A percentile compares a stretch with the other conserved stretches of the same genome.
These are phyloP conservation scores for Heliconius hermathena DNA, from an alignment of 1,140 invertebrate species.

Conservation along the genomic window DNA sequence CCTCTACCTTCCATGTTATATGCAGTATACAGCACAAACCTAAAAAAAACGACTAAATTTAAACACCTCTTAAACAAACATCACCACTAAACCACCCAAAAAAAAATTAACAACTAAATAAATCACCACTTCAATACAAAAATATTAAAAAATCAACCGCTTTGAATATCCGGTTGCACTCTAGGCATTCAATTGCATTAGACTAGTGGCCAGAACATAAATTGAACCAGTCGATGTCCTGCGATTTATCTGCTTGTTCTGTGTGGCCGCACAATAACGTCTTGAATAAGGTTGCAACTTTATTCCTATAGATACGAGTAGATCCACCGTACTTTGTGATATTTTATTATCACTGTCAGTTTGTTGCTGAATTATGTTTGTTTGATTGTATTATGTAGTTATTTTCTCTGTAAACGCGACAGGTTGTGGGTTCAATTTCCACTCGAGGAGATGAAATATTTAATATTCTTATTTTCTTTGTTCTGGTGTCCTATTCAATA, in stretches of 20 bases:
- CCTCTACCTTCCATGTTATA: too few species aligned
- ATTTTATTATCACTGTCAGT: slow-evolving; percentile 7
- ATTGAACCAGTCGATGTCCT: slow-evolving; percentile 45
- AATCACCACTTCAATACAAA: too few species aligned
- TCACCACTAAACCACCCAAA: not conserved
- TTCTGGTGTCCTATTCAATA: too few species aligned
- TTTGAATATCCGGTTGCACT: not conserved
- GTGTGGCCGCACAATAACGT: slow-evolving; percentile 36
- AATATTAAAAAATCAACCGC: too few species aligned
- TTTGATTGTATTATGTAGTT: not conserved
- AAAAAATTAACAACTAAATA: not conserved
- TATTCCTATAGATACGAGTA: not conserved
- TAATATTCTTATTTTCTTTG: too few species aligned
- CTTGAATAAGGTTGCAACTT: slow-evolving; percentile 41
- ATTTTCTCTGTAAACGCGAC: too few species aligned
- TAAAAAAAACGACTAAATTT: too few species aligned
- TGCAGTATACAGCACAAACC: too few species aligned
- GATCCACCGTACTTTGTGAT: not conserved
- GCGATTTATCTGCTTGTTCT: slow-evolving; percentile 44
- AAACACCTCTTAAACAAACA: too few species aligned
- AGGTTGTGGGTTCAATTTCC: too few species aligned
- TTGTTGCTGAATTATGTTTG: not conserved
- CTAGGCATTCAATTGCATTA: slow-evolving; percentile 35
- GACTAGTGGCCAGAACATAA: slow-evolving; percentile 33
- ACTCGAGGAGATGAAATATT: too few species aligned